Percentiles rank a stretch among this genome's conserved stretches.
Evolutionary conservation across 1,140 invertebrate genomes (phyloP).

Genomic region (Eueides isabella): DNA sequence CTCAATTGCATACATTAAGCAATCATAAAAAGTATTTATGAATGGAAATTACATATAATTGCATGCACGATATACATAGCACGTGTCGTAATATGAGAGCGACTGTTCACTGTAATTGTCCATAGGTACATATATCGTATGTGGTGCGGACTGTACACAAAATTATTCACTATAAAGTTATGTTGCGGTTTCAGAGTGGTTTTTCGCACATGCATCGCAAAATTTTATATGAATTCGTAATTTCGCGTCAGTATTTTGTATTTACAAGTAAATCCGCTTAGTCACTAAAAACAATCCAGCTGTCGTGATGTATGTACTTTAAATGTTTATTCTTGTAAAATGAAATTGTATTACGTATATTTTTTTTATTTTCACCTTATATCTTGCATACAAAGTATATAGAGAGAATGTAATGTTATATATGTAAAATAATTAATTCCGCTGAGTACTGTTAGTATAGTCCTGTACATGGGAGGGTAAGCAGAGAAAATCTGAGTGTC

Average conservation of each 20-base stretch:
- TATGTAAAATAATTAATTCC: no score
- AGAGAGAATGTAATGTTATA: no score
- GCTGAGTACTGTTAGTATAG: no score
- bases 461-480: no score
- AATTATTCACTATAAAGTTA: slow-evolving; percentile 35
- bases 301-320: background rate
- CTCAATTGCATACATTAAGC: background rate
- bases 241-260: slow-evolving; percentile 2
- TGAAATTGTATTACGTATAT: background rate
- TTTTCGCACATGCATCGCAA: slow-evolving; percentile 27
- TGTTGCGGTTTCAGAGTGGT: slow-evolving; percentile 35
- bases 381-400: no score
- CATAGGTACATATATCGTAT: background rate
- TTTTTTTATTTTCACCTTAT: no score
- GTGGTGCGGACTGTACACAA: slow-evolving; percentile 2
- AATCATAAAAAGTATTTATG: background rate
- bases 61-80: background rate
- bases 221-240: slow-evolving; percentile 25
- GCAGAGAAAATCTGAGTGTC: no score
- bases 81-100: background rate
- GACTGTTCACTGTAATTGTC: background rate
- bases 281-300: background rate
- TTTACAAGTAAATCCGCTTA: background rate
- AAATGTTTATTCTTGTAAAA: background rate
- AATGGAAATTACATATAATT: background rate